Evolutionary conservation across 1,140 invertebrate genomes (phyloP), one percentile per base, ranked within the genome.

Genomic region (Colletes gigas): DNA sequence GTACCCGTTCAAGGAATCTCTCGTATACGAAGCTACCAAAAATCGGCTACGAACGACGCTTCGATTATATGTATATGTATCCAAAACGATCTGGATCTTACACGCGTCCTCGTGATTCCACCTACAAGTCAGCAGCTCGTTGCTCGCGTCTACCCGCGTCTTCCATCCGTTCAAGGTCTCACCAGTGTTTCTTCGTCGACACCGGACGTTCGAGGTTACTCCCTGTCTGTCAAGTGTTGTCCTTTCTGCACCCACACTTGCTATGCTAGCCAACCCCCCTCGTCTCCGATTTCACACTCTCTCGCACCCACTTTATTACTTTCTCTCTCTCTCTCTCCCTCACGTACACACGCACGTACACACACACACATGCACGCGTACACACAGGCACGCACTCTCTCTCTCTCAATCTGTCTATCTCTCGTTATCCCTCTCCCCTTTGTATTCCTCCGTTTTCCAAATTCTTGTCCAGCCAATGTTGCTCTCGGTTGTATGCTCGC

Each of bases 241-340:
- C n/a, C 19, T 19, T 55, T 68, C 17, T n/a, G 21, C 70, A 78
- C 81, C 70, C 81, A 47, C 83, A 70, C 69, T 60, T 21, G 21
- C 67, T 19, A 44, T 55, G 60, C 30, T 30, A 12, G 14, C 12
- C 1, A 9, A 15, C 21, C 44, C 47, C 21, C 12, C 55, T 39
- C 30, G 30, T n/a, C 41, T 57, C 52, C 17, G 15, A 63, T 54
- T 47, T 54, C 30, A 39, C 57, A 54, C 76, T 44, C 59, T 41
- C 6, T 19, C 55, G 14, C 44, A n/a, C 30, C 8, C 63, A 52
- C 47, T 60, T 21, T 19, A n/a, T 17, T 54, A n/a, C 41, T 14
- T 15, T 14, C 30, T 12, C 60, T 15, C 62, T 3, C 17, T 44
- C 21, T 1, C 63, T 55, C 21, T 3, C 63, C 8, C 50, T 3